A percentile compares a stretch with the other conserved stretches of the same genome.
phyloP scores from a whole-genome alignment of 2,888 invertebrate genomes.

The Hypena proboscidalis region DNA sequence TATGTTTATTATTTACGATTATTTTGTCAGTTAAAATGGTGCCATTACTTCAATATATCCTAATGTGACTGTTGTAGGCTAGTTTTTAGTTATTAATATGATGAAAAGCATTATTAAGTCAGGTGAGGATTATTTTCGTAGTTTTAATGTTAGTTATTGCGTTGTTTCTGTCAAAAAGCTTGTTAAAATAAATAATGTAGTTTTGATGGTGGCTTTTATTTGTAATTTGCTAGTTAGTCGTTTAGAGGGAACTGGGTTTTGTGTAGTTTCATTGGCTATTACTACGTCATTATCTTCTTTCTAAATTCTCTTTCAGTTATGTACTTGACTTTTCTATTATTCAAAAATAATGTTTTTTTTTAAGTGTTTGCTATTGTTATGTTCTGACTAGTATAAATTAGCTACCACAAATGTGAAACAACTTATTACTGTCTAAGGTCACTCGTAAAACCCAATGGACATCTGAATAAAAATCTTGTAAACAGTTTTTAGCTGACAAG shows the following conservation, averaged over 20 bases:
- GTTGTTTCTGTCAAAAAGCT: slow-evolving; percentile 24
- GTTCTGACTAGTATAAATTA: too few relatives aligned
- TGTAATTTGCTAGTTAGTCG: slow-evolving; percentile 1
- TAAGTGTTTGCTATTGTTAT: too few relatives aligned
- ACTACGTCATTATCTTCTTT: too few relatives aligned
- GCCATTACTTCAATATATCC: slow-evolving; percentile 29
- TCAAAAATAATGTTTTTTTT: too few relatives aligned
- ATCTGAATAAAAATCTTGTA: too few relatives aligned
- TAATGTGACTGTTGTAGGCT: slow-evolving; percentile 11
- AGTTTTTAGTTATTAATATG: slow-evolving; percentile 28
- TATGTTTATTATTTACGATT: slow-evolving; percentile 39
- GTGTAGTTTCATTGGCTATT: too few relatives aligned
- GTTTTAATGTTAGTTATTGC: slow-evolving; percentile 23
- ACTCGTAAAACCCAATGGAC: too few relatives aligned
- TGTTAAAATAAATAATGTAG: slow-evolving; percentile 18
- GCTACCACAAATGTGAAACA: too few relatives aligned
- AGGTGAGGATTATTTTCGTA: slow-evolving; percentile 24
- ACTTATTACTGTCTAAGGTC: too few relatives aligned
- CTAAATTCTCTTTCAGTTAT: too few relatives aligned
- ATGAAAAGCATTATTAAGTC: slow-evolving; percentile 31
- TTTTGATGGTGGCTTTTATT: slow-evolving; percentile 13
- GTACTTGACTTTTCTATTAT: too few relatives aligned
- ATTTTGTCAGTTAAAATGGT: slow-evolving; percentile 34
- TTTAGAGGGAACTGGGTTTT: not conserved
- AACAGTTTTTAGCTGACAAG: too few relatives aligned